A percentile compares a stretch with the other conserved stretches of the same genome.
phyloP scores from a whole-genome alignment of 2,113 vertebrate species.

The Naja naja region DNA sequence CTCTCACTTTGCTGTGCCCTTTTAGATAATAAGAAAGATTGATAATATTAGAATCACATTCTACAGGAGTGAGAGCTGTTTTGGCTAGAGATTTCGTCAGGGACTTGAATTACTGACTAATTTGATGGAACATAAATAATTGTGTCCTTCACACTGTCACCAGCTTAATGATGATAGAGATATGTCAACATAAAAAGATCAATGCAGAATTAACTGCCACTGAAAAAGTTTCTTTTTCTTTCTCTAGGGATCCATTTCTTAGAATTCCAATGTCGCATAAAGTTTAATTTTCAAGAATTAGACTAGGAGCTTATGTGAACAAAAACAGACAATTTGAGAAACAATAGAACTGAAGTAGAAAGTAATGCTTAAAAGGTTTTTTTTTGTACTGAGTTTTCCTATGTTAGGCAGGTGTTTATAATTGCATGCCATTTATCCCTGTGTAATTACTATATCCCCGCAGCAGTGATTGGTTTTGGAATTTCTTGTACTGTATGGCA shows the following conservation, averaged over 20 bases:
- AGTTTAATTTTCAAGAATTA: conserved; percentile 45
- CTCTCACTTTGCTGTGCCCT: conserved; percentile 24
- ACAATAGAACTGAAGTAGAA: neutral
- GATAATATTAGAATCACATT: conserved; percentile 43
- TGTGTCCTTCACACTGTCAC: conserved; percentile 64
- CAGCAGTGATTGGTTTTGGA: conserved; percentile 40
- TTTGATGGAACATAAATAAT: conserved; percentile 71
- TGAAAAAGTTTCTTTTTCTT: conserved; percentile 54
- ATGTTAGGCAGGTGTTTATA: neutral
- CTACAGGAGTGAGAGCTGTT: conserved; percentile 47
- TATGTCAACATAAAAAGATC: conserved; percentile 55
- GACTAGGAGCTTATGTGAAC: conserved; percentile 37
- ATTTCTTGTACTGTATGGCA: conserved; percentile 9
- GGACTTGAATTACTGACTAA: conserved; percentile 64
- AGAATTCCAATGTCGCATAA: conserved; percentile 56
- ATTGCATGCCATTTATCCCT: neutral
- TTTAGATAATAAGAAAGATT: conserved; percentile 28
- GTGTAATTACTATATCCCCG: neutral
- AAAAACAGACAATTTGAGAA: conserved; percentile 3
- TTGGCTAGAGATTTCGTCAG: conserved; percentile 51
- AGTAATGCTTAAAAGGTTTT: conserved; percentile 1
- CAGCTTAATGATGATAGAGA: conserved; percentile 57
- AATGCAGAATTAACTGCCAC: conserved; percentile 47
- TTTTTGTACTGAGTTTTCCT: neutral
- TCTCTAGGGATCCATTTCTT: conserved; percentile 50